Evolutionary conservation across 2,797 vertebrate genomes (phyloP).

Genomic region (Threskiornis aethiopicus): DNA sequence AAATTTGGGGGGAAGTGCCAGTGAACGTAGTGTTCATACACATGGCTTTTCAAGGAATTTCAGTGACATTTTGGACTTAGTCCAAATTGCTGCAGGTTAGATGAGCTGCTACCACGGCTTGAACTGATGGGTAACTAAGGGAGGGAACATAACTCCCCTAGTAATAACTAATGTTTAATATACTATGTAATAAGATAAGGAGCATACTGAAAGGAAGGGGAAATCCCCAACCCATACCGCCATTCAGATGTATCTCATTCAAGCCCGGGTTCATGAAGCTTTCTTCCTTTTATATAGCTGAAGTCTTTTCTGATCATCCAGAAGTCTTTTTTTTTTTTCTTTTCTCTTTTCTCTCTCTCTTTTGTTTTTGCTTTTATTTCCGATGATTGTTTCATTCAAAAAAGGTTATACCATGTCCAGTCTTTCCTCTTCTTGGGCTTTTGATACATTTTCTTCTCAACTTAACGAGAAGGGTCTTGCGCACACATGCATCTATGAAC

Average conservation of each 20-base stretch:
- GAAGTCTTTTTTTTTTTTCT: not conserved
- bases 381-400: constrained; percentile 12
- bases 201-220: constrained; percentile 57
- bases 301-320: constrained; percentile 32
- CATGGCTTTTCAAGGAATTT: constrained; percentile 73
- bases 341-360: not conserved
- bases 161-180: constrained; percentile 38
- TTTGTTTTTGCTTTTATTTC: constrained; percentile 6
- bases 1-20: constrained; percentile 53
- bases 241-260: constrained; percentile 50
- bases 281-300: constrained; percentile 64
- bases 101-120: constrained; percentile 65
- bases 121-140: constrained; percentile 49
- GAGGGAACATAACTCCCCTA: constrained; percentile 28
- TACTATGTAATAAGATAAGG: constrained; percentile 50
- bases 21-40: constrained; percentile 68
- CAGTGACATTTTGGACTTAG: constrained; percentile 61
- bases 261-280: constrained; percentile 59
- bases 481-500: constrained; percentile 78
- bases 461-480: not conserved
- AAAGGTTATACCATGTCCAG: not conserved
- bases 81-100: constrained; percentile 62
- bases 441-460: constrained; percentile 53
- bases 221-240: constrained; percentile 44
- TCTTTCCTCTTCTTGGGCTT: constrained; percentile 45